Base-by-base conservation (phyloP, 2,797 vertebrate genomes). In the Chiloscyllium punctatum region DNA sequence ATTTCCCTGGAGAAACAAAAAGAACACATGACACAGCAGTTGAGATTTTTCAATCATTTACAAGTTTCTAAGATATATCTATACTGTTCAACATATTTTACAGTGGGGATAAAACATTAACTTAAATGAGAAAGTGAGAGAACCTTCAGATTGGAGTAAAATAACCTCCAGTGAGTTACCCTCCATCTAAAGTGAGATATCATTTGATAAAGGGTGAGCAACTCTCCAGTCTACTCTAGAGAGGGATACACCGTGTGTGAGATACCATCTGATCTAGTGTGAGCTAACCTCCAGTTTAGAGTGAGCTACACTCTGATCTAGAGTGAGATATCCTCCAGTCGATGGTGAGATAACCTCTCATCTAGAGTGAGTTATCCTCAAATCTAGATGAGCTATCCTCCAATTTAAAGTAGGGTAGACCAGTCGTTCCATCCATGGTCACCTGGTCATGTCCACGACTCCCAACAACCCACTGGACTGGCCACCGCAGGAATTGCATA, bases 1-100 rank as follows among this genome's bases (percentile, higher is more conserved):
- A 95, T 53, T 30, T 95, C 94, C 57, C 94, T 95, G 94, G 71
- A 71, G 95, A 72, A 86, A 95, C 68, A 51, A 53, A 90, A 72
- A 86, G 62, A 95, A n/a, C 42, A 95, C 27, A 95, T 57, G 51
- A 95, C 94, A 74, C 48, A 95, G 51, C 53, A 91, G 48, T 57
- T 21, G 48, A 95, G 94, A 53, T 77, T 92, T 69, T 42, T 92
- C 37, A 92, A 72, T 27, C 27, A n/a, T 53, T 77, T 53, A n/a
- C 77, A 74, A 16, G 7, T 33, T 4, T 53, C 53, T 95, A 48
- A 74, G 94, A 77, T 15, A 91, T 13, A 94, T 95, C 53, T 18
- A 30, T 53, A 95, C 53, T 69, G 86, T 33, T 62, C 86, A 69
- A 42, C n/a, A 11, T 11, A 69, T 42, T 8, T 69, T 92, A n/a